These are phyloP conservation scores for Halotydeus destructor DNA, from an alignment of 1,140 invertebrate genomes.

Conservation along the genomic window DNA sequence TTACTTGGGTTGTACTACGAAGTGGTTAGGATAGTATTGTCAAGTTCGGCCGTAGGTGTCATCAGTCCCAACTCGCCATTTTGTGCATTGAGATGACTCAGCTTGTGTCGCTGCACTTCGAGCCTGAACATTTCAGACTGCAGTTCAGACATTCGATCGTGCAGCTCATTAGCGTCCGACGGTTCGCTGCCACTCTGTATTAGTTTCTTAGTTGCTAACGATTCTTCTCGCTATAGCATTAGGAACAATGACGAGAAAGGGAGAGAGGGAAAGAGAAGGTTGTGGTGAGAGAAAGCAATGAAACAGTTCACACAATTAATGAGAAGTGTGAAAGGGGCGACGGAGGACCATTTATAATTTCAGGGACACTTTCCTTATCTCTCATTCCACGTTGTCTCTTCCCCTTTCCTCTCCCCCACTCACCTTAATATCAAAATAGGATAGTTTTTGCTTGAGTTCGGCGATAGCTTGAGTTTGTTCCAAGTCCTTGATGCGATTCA, in stretches of 20 bases:
- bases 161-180: conserved; percentile 48
- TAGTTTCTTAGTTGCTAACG: conserved; percentile 66
- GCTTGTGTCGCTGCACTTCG: conserved; percentile 9
- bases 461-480: conserved; percentile 80
- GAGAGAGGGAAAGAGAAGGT: not conserved
- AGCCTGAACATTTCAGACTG: conserved; percentile 54
- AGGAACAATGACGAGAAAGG: not conserved
- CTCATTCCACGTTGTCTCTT: conserved; percentile 16
- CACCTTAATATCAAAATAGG: conserved; percentile 75
- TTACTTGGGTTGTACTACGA: too few relatives aligned
- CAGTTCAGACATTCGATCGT: conserved; percentile 69
- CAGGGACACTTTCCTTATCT: conserved; percentile 13
- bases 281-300: too few relatives aligned
- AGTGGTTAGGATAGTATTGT: too few relatives aligned
- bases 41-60: too few relatives aligned
- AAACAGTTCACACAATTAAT: conserved; percentile 1
- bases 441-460: conserved; percentile 84
- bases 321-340: conserved; percentile 4
- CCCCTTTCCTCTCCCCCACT: conserved; percentile 11
- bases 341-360: not conserved
- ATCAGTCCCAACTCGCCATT: too few relatives aligned
- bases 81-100: too few relatives aligned
- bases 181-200: conserved; percentile 52
- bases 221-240: conserved; percentile 56
- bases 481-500: conserved; percentile 75